Percentiles rank a stretch among this genome's conserved stretches.
Evolutionary conservation across 2,888 invertebrate species (phyloP).

Genomic region (Endotricha flammealis): DNA sequence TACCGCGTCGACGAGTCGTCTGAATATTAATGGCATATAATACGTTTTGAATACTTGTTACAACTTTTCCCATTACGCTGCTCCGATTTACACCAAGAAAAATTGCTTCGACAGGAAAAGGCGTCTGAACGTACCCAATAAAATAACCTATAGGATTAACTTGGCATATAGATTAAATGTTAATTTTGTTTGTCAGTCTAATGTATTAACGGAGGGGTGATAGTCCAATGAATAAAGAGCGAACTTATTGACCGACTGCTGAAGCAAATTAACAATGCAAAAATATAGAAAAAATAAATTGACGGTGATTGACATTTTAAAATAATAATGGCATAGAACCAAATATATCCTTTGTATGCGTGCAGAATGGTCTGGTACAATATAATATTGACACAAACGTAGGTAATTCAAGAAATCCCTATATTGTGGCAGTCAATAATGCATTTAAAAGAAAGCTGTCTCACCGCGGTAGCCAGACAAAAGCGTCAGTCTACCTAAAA

Average conservation of each 20-base stretch:
- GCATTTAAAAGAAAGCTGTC: slow-evolving; percentile 38
- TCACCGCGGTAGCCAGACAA: slow-evolving; percentile 42
- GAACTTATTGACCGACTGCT: too few relatives aligned
- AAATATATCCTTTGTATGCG: too few relatives aligned
- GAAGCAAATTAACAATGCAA: too few relatives aligned
- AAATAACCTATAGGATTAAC: too few relatives aligned
- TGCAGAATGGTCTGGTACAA: too few relatives aligned
- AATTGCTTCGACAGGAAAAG: slow-evolving; percentile 54
- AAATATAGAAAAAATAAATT: too few relatives aligned
- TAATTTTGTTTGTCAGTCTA: too few relatives aligned
- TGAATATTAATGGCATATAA: slow-evolving; percentile 74
- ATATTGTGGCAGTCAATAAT: slow-evolving; percentile 33
- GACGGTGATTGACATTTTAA: too few relatives aligned
- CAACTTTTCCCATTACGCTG: slow-evolving; percentile 74
- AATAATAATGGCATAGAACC: too few relatives aligned
- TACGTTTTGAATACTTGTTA: slow-evolving; percentile 74
- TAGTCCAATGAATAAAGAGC: too few relatives aligned
- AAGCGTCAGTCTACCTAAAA: slow-evolving; percentile 56
- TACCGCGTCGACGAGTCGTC: slow-evolving; percentile 54
- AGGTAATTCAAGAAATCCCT: neutral
- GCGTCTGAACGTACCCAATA: slow-evolving; percentile 45
- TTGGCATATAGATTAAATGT: too few relatives aligned
- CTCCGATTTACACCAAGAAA: slow-evolving; percentile 63
- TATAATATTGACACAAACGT: neutral
- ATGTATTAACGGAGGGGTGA: too few relatives aligned